A percentile compares a stretch with the other conserved stretches of the same genome.
These are phyloP conservation scores for Eubasilissa splendida DNA, from an alignment of 2,888 invertebrate species.

Conservation along the genomic window DNA sequence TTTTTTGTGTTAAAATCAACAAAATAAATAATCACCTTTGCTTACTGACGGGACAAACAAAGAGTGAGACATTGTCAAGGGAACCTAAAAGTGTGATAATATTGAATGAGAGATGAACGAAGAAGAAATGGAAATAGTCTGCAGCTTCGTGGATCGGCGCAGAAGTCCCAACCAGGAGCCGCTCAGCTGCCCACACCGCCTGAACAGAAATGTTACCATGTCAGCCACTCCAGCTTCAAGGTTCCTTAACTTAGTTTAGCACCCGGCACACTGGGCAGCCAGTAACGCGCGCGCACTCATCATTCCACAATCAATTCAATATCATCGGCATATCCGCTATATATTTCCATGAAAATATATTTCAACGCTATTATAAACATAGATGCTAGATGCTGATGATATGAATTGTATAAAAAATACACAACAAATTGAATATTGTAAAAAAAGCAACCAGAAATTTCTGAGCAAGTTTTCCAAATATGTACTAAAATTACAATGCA, in stretches of 20 bases:
- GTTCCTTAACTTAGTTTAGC: background rate
- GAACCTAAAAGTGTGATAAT: constrained; percentile 31
- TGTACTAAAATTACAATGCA: too few relatives aligned
- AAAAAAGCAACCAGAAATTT: too few relatives aligned
- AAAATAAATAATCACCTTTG: constrained; percentile 50
- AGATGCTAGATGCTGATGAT: too few relatives aligned
- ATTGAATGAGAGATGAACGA: constrained; percentile 32
- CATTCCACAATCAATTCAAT: too few relatives aligned
- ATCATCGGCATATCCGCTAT: too few relatives aligned
- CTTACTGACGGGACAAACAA: constrained; percentile 43
- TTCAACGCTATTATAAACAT: too few relatives aligned
- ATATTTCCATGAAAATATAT: too few relatives aligned
- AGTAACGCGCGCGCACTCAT: too few relatives aligned
- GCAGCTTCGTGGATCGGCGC: constrained; percentile 14
- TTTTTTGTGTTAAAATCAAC: constrained; percentile 33
- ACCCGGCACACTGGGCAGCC: too few relatives aligned
- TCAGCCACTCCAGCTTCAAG: constrained; percentile 45
- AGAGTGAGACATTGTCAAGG: constrained; percentile 23
- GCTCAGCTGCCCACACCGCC: constrained; percentile 43
- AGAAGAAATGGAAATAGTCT: constrained; percentile 33
- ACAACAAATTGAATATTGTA: too few relatives aligned
- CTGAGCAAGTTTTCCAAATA: too few relatives aligned
- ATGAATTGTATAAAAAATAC: too few relatives aligned
- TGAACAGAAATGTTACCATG: constrained; percentile 57
- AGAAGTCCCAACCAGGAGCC: constrained; percentile 34